A percentile compares a stretch with the other conserved stretches of the same genome.
phyloP scores from a whole-genome alignment of 1,140 invertebrate genomes.

The Anastrepha ludens region DNA sequence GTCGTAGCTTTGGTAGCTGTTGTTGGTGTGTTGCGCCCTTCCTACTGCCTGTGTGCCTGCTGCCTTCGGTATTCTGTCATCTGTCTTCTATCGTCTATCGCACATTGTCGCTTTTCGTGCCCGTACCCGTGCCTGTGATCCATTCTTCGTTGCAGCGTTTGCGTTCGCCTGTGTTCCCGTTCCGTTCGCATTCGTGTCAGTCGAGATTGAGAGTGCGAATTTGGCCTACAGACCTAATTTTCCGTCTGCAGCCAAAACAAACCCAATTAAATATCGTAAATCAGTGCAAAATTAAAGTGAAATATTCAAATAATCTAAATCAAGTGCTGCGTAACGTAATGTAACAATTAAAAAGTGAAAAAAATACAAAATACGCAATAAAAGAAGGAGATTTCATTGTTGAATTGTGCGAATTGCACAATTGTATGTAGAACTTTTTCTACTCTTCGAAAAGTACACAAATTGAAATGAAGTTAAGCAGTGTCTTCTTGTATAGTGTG shows the following conservation, averaged over 20 bases:
- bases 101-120: conserved; percentile 63
- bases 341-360: conserved; percentile 15
- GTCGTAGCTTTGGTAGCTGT: not conserved
- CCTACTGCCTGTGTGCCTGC: not conserved
- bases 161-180: conserved; percentile 55
- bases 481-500: too few species aligned
- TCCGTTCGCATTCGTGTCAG: conserved; percentile 65
- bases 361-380: conserved; percentile 26
- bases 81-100: conserved; percentile 60
- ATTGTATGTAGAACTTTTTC: conserved; percentile 39
- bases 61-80: conserved; percentile 11
- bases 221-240: conserved; percentile 74
- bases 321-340: not conserved
- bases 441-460: not conserved
- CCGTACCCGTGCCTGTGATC: not conserved
- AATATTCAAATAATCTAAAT: conserved; percentile 13
- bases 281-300: conserved; percentile 27
- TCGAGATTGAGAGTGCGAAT: conserved; percentile 56
- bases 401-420: conserved; percentile 50
- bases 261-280: conserved; percentile 41
- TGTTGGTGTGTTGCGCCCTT: not conserved
- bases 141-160: conserved; percentile 54
- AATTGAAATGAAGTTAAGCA: not conserved
- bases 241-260: conserved; percentile 63
- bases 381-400: not conserved